phyloP scores from a whole-genome alignment of 2,113 vertebrate genomes.

The Lepidothrix coronata region DNA sequence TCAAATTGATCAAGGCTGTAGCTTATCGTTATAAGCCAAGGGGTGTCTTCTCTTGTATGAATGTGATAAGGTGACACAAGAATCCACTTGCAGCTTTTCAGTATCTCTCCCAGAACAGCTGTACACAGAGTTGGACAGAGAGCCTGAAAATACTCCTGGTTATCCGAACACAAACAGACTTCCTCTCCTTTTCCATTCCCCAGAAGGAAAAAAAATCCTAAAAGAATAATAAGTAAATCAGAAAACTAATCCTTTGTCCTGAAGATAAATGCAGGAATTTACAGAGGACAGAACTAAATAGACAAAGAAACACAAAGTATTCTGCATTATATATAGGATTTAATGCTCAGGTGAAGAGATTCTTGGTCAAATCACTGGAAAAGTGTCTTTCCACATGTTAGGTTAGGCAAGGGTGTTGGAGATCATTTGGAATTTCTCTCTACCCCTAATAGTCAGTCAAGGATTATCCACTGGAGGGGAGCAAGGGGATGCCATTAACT shows the following conservation, averaged over 20 bases:
- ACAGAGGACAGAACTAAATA: neutral
- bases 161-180: neutral
- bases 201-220: neutral
- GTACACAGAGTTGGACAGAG: neutral
- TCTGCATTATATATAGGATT: neutral
- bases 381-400: neutral
- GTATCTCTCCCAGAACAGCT: slow-evolving; percentile 1
- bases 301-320: neutral
- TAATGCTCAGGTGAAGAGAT: neutral
- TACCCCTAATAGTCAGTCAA: neutral
- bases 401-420: neutral
- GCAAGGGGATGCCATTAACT: neutral
- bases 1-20: slow-evolving; percentile 36
- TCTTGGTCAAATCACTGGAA: neutral
- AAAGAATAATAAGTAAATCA: neutral
- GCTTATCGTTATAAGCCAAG: slow-evolving; percentile 24
- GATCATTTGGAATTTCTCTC: neutral
- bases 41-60: slow-evolving; percentile 29
- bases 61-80: slow-evolving; percentile 1
- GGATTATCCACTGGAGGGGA: neutral
- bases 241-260: neutral
- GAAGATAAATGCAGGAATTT: neutral
- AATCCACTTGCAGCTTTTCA: slow-evolving; percentile 25
- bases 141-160: slow-evolving; percentile 6
- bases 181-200: neutral